phyloP scores from a whole-genome alignment of 2,888 invertebrate species.

The Rhingia rostrata region DNA sequence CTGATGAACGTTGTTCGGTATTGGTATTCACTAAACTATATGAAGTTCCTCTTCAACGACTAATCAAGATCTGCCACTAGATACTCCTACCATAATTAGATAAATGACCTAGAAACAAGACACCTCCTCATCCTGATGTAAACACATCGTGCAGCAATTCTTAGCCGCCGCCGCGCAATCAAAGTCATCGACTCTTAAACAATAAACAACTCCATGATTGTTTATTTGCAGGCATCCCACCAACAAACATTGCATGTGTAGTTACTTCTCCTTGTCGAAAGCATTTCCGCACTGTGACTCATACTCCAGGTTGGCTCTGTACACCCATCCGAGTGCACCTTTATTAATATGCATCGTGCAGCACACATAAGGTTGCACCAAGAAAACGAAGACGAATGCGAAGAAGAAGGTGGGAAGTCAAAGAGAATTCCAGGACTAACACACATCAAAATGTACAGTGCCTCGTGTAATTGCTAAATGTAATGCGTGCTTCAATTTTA shows the following conservation, averaged over 20 bases:
- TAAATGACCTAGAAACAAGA: too few relatives aligned
- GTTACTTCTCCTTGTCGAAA: slow-evolving; percentile 50
- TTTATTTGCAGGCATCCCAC: slow-evolving; percentile 49
- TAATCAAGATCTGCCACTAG: too few relatives aligned
- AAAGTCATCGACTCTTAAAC: slow-evolving; percentile 54
- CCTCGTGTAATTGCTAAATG: slow-evolving; percentile 59
- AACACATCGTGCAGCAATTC: too few relatives aligned
- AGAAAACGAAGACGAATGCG: not conserved
- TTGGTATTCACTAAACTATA: too few relatives aligned
- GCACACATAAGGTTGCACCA: slow-evolving; percentile 19
- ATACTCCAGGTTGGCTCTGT: slow-evolving; percentile 64
- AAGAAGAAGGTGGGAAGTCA: slow-evolving; percentile 53
- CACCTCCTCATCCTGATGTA: too few relatives aligned
- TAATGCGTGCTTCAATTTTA: slow-evolving; percentile 65
- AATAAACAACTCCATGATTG: slow-evolving; percentile 33
- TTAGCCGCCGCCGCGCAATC: not conserved
- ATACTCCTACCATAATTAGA: too few relatives aligned
- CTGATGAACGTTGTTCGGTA: too few relatives aligned
- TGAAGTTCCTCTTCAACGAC: too few relatives aligned
- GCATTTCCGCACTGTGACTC: slow-evolving; percentile 72
- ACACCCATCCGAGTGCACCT: slow-evolving; percentile 16
- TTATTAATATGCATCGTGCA: slow-evolving; percentile 65
- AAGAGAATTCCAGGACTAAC: slow-evolving; percentile 69
- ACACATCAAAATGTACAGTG: slow-evolving; percentile 64
- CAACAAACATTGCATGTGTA: not conserved